These are phyloP conservation scores for Lemur catta DNA, from an alignment of 2,797 vertebrate species.

Conservation along the genomic window DNA sequence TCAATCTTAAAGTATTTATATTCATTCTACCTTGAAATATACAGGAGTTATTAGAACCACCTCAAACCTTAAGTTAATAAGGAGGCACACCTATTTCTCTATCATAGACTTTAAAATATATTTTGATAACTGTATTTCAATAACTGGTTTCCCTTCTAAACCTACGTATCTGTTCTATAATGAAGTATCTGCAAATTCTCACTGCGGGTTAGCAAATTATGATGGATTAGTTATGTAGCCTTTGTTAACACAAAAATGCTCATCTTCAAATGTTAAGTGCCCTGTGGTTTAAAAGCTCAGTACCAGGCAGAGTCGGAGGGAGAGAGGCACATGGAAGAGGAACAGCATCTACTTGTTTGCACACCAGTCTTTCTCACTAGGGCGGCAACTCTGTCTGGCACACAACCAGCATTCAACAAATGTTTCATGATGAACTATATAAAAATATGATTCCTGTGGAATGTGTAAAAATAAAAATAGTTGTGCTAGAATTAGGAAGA, in stretches of 20 bases:
- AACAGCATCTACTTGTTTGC: background rate
- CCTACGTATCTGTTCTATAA: background rate
- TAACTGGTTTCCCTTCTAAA: conserved; percentile 7
- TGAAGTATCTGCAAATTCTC: background rate
- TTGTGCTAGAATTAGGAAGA: conserved; percentile 1
- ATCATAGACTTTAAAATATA: background rate
- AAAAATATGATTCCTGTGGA: conserved; percentile 45
- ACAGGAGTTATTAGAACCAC: background rate
- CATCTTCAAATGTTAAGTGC: background rate
- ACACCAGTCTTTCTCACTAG: background rate
- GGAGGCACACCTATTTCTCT: background rate
- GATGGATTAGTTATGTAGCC: background rate
- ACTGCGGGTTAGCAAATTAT: background rate
- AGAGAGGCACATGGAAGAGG: background rate
- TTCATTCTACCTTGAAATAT: conserved; percentile 9
- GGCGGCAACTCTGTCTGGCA: background rate
- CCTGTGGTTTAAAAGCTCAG: background rate
- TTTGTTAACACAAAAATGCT: background rate
- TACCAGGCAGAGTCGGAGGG: background rate
- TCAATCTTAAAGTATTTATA: conserved; percentile 5
- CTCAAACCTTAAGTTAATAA: conserved; percentile 18
- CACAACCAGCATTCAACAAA: conserved; percentile 12
- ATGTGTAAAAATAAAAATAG: conserved; percentile 43
- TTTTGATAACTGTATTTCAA: background rate
- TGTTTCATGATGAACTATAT: conserved; percentile 18